These are phyloP conservation scores for Leptopterna dolabrata DNA, from an alignment of 2,888 invertebrate species.

Conservation along the genomic window DNA sequence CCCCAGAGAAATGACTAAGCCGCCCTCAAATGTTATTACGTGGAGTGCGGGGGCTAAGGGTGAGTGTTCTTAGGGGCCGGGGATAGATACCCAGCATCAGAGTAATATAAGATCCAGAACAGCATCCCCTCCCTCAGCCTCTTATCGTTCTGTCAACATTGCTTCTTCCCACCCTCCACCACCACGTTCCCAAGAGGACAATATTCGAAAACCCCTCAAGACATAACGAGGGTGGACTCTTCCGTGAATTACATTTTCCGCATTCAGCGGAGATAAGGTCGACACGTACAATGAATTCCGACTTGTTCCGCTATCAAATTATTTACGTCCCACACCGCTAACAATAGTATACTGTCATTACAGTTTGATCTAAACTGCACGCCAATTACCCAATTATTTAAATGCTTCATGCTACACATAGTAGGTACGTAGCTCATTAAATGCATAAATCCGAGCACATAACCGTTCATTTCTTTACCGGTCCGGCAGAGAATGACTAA, in stretches of 20 bases:
- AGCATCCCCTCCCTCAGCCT: background rate
- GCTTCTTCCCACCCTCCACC: background rate
- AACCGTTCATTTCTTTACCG: too few species aligned
- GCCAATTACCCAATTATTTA: background rate
- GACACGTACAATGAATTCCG: background rate
- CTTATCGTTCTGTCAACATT: slow-evolving; percentile 11
- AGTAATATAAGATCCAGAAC: background rate
- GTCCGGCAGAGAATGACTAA: too few species aligned
- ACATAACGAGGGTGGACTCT: background rate
- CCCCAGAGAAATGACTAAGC: background rate
- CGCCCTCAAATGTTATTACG: background rate
- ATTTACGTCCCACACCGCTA: background rate
- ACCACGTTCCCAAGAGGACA: background rate
- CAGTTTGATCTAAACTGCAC: background rate
- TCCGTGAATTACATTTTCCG: slow-evolving; percentile 7
- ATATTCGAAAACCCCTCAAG: slow-evolving; percentile 1
- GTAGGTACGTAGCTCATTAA: too few species aligned
- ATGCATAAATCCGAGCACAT: too few species aligned
- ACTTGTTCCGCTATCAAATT: background rate
- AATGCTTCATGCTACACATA: too few species aligned
- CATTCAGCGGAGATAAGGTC: background rate
- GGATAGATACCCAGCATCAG: background rate
- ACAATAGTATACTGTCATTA: too few species aligned
- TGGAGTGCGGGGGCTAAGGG: background rate
- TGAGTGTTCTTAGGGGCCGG: background rate